Conservation (phyloP, 2,797 vertebrate genomes). For the Syndactyla subalaris region DNA sequence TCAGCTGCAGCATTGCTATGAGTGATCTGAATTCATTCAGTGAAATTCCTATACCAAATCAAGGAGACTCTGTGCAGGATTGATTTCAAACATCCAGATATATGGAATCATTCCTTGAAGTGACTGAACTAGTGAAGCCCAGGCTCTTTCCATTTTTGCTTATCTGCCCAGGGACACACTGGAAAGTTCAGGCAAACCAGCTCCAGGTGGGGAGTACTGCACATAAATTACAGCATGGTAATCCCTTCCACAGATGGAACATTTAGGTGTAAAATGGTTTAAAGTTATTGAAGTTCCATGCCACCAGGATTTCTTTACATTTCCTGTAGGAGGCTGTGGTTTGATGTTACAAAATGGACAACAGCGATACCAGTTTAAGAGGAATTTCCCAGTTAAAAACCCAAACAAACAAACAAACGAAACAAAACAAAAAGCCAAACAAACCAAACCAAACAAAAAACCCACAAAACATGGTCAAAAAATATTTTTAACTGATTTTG, state of each 20-base stretch:
- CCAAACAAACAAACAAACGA: no score
- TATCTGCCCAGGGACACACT: not conserved
- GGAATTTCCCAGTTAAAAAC: not conserved
- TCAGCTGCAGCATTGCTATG: not conserved
- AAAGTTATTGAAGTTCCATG: slow-evolving; percentile 37
- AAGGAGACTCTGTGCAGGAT: not conserved
- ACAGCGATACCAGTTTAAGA: not conserved
- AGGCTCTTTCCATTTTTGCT: not conserved
- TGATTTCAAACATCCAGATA: not conserved
- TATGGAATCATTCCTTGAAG: not conserved
- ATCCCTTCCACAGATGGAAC: slow-evolving; percentile 58
- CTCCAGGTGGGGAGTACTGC: not conserved
- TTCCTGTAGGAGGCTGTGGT: slow-evolving; percentile 39
- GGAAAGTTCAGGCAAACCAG: not conserved
- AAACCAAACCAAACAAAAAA: no score
- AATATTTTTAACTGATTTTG: not conserved
- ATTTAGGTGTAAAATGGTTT: slow-evolving; percentile 41
- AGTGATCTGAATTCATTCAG: rapidly evolving
- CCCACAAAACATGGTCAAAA: not conserved
- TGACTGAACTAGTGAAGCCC: not conserved
- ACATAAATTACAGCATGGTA: slow-evolving; percentile 35
- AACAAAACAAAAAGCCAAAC: no score
- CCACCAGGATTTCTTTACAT: slow-evolving; percentile 36
- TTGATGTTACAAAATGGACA: slow-evolving; percentile 20
- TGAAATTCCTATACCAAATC: not conserved